A percentile compares a stretch with the other conserved stretches of the same genome.
These are phyloP conservation scores for Miichthys miiuy DNA, from an alignment of 2,797 vertebrate genomes.

Conservation along the genomic window DNA sequence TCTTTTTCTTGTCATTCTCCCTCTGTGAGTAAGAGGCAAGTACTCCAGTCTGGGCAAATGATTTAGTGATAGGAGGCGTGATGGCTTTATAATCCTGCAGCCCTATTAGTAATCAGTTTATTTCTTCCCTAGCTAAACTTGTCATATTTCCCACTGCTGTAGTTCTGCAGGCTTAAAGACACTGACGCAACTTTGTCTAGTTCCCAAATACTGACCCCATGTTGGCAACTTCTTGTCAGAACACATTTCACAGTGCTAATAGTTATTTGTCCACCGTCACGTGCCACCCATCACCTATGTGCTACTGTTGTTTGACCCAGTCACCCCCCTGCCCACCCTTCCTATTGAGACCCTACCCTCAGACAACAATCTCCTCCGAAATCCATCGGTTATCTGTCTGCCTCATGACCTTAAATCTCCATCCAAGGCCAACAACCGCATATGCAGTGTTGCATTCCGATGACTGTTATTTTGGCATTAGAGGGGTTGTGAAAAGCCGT, in stretches of 20 bases:
- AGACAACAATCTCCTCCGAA: slow-evolving; percentile 48
- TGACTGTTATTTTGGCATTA: slow-evolving; percentile 84
- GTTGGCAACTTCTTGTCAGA: slow-evolving; percentile 27
- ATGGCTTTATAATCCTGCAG: slow-evolving; percentile 54
- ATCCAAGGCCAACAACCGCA: slow-evolving; percentile 82
- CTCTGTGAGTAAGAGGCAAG: slow-evolving; percentile 21
- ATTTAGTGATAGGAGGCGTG: slow-evolving; percentile 63
- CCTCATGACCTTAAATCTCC: slow-evolving; percentile 75
- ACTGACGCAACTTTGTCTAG: neutral
- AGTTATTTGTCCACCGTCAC: slow-evolving; percentile 10
- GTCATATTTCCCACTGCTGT: slow-evolving; percentile 52
- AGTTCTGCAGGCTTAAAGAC: slow-evolving; percentile 3
- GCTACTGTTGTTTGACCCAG: slow-evolving; percentile 24
- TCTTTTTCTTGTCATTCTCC: slow-evolving; percentile 48
- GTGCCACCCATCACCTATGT: slow-evolving; percentile 16
- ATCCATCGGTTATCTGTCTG: slow-evolving; percentile 74
- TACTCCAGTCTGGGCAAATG: slow-evolving; percentile 54
- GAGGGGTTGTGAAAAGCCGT: slow-evolving; percentile 77
- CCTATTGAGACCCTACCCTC: slow-evolving; percentile 21
- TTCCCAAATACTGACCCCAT: slow-evolving; percentile 20
- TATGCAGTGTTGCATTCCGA: slow-evolving; percentile 79
- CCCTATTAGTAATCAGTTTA: slow-evolving; percentile 57
- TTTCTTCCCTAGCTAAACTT: slow-evolving; percentile 26
- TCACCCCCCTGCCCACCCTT: neutral
- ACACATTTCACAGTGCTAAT: slow-evolving; percentile 23